Evolutionary conservation across 2,797 vertebrate species (phyloP).

Genomic region (Sebastes trivittatus): DNA sequence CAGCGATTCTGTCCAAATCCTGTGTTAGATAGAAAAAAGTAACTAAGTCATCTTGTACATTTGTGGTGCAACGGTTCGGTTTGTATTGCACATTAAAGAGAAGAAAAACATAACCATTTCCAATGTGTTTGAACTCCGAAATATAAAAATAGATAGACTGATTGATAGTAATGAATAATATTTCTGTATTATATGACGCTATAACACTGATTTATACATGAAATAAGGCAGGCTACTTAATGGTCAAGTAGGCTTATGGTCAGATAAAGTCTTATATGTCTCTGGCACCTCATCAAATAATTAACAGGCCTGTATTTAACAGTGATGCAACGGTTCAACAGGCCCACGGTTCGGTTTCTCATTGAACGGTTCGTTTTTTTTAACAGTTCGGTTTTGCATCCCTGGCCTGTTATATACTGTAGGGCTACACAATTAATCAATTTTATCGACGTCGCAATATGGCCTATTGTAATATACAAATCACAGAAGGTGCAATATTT

Average conservation of each 20-base stretch:
- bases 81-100: not conserved
- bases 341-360: no score
- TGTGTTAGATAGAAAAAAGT: slow-evolving; percentile 26
- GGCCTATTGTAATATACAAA: no score
- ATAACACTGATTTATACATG: not conserved
- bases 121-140: not conserved
- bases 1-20: slow-evolving; percentile 77
- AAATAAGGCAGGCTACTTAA: not conserved
- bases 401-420: no score
- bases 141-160: not conserved
- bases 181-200: no score
- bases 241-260: not conserved
- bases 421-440: no score
- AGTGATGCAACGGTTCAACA: no score
- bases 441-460: no score
- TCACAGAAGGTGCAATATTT: no score
- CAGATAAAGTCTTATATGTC: not conserved
- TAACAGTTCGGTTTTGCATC: no score
- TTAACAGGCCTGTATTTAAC: no score
- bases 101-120: not conserved
- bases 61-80: not conserved
- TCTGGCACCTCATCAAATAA: not conserved
- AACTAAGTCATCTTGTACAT: not conserved
- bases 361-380: no score
- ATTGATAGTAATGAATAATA: not conserved